Conservation (phyloP, 2,797 vertebrate genomes). For the Siniperca obscura region DNA sequence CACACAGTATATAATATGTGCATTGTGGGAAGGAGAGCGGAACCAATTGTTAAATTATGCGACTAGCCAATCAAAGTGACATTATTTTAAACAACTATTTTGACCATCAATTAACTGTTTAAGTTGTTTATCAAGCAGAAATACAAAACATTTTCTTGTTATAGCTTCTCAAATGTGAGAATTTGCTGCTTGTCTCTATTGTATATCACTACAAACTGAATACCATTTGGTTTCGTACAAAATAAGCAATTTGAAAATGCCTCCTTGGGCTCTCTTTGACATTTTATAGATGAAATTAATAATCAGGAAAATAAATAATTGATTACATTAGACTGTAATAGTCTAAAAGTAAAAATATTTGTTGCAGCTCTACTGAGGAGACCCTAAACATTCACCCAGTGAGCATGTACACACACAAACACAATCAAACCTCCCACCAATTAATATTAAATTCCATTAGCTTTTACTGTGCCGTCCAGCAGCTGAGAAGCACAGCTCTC, state of each 20-base stretch:
- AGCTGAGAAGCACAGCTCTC: constrained; percentile 46
- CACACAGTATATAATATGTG: background rate
- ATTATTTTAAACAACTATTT: no score
- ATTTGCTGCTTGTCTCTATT: background rate
- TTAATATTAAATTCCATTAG: constrained; percentile 56
- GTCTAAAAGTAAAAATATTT: background rate
- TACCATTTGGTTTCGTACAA: background rate
- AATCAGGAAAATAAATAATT: background rate
- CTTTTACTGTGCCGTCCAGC: constrained; percentile 40
- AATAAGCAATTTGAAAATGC: background rate
- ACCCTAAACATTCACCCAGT: constrained; percentile 10
- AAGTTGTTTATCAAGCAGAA: background rate
- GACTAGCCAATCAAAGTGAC: background rate
- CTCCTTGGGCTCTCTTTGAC: rapidly evolving
- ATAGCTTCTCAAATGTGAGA: background rate
- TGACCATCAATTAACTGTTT: background rate
- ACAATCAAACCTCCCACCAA: constrained; percentile 36
- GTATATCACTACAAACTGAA: background rate
- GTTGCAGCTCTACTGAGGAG: background rate
- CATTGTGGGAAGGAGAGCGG: background rate
- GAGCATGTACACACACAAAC: constrained; percentile 9
- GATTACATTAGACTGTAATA: background rate
- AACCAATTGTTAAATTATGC: background rate
- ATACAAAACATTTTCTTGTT: background rate
- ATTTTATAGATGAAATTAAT: constrained; percentile 16